A percentile compares a stretch with the other conserved stretches of the same genome.
These are phyloP conservation scores for Antheraea mylitta DNA, from an alignment of 1,140 invertebrate species.

Conservation along the genomic window DNA sequence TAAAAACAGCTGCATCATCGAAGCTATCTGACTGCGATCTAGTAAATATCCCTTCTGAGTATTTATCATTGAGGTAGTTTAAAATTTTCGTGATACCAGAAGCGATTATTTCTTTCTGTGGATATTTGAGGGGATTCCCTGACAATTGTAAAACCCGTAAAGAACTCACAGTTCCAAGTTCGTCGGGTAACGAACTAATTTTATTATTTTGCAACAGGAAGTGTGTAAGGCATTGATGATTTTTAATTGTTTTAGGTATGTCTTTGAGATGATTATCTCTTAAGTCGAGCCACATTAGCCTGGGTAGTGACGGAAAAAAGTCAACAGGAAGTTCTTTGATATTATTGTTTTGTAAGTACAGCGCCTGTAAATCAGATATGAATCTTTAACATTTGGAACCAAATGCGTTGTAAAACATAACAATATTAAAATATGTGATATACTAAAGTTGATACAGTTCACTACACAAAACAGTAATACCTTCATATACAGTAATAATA, in stretches of 20 bases:
- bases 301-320: conserved; percentile 72
- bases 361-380: conserved; percentile 60
- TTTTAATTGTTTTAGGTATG: conserved; percentile 75
- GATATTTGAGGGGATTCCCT: conserved; percentile 78
- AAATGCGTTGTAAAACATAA: neutral
- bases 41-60: conserved; percentile 36
- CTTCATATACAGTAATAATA: too few relatives aligned
- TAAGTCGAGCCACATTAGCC: conserved; percentile 80
- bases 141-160: conserved; percentile 77
- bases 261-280: conserved; percentile 78
- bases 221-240: conserved; percentile 77
- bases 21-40: conserved; percentile 39
- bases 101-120: conserved; percentile 69
- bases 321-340: conserved; percentile 72
- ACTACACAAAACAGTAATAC: too few relatives aligned
- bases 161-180: conserved; percentile 74
- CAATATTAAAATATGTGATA: too few relatives aligned
- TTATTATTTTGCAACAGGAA: conserved; percentile 80
- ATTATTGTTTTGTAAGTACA: conserved; percentile 80
- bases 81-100: conserved; percentile 67
- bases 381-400: neutral
- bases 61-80: conserved; percentile 73
- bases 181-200: conserved; percentile 76
- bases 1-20: conserved; percentile 25
- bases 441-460: too few relatives aligned